These are phyloP conservation scores for Anguilla rostrata DNA, from an alignment of 2,113 vertebrate genomes.

Conservation along the genomic window DNA sequence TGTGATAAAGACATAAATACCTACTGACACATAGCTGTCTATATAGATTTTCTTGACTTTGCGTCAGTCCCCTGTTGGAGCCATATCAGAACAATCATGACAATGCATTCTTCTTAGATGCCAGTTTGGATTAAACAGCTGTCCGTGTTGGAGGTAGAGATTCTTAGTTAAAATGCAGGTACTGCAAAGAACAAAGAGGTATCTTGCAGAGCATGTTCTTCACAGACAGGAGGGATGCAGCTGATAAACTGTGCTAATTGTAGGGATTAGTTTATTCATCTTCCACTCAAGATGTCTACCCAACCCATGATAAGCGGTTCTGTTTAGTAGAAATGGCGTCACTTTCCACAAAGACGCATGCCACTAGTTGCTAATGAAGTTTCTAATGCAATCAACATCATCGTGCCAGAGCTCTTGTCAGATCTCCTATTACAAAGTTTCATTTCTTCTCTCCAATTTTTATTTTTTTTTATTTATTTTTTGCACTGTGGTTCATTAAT, in stretches of 20 bases:
- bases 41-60: neutral
- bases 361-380: slow-evolving; percentile 2
- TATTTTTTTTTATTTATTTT: neutral
- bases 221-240: neutral
- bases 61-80: neutral
- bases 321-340: neutral
- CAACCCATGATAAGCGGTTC: slow-evolving; percentile 9
- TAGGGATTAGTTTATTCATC: slow-evolving; percentile 1
- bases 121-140: neutral
- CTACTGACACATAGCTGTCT: neutral
- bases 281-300: slow-evolving; percentile 11
- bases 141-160: neutral
- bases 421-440: neutral
- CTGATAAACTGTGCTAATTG: slow-evolving; percentile 20
- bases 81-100: neutral
- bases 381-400: slow-evolving; percentile 20
- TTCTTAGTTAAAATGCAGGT: neutral
- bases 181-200: neutral
- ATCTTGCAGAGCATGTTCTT: neutral
- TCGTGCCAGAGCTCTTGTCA: neutral
- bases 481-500: neutral
- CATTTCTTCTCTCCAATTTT: neutral
- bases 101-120: neutral
- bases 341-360: neutral
- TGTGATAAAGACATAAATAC: neutral